phyloP scores from a whole-genome alignment of 2,797 vertebrate species.

The Triplophysa bombifrons region DNA sequence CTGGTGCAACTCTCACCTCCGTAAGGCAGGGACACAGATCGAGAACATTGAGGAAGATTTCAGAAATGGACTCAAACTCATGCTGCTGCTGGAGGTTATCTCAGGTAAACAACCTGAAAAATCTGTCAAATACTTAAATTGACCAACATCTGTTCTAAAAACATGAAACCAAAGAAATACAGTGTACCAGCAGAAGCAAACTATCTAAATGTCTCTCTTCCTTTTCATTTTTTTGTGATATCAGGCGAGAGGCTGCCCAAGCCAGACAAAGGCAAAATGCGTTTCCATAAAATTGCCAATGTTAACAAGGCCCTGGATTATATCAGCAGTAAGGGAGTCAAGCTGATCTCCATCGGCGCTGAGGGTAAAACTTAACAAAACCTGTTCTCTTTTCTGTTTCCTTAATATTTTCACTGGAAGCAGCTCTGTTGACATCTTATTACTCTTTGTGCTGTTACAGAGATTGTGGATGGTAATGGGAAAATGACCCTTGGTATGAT shows the following conservation, averaged over 20 bases:
- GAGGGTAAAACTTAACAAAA: slow-evolving; percentile 75
- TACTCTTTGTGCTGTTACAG: slow-evolving; percentile 61
- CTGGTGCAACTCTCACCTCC: slow-evolving; percentile 92
- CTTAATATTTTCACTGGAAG: neutral
- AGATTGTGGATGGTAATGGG: slow-evolving; percentile 88
- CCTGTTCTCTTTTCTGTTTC: neutral
- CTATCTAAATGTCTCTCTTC: neutral
- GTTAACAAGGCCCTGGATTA: slow-evolving; percentile 92
- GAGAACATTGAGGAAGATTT: slow-evolving; percentile 92
- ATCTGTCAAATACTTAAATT: neutral
- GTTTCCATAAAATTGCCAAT: slow-evolving; percentile 92
- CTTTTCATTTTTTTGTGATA: neutral
- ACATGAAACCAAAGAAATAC: too few species aligned
- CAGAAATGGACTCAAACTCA: slow-evolving; percentile 89
- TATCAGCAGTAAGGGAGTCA: slow-evolving; percentile 91
- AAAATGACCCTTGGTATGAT: slow-evolving; percentile 95
- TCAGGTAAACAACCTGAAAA: slow-evolving; percentile 69
- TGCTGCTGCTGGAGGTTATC: slow-evolving; percentile 91
- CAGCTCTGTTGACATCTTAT: neutral
- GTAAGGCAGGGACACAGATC: slow-evolving; percentile 90
- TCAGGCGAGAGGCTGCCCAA: slow-evolving; percentile 88
- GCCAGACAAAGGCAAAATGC: slow-evolving; percentile 94
- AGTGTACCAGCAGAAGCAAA: too few species aligned
- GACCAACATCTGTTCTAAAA: neutral
- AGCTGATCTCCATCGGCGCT: slow-evolving; percentile 89